Conservation (phyloP, 2,113 vertebrate genomes). For the Grammomys dolichurus region DNA sequence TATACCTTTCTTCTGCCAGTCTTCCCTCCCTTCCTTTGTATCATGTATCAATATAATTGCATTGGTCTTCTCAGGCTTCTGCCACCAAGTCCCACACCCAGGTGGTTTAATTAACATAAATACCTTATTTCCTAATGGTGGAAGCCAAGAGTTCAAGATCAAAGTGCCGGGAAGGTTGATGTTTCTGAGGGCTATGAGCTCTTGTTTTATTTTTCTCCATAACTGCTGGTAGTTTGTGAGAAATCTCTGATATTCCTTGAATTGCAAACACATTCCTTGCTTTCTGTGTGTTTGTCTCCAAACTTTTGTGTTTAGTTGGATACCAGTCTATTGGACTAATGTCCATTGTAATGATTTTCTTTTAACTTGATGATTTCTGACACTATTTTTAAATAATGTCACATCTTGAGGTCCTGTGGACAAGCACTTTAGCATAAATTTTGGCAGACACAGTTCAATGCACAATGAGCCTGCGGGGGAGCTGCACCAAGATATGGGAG, state of each 20-base stretch:
- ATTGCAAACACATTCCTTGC: not conserved
- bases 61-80: constrained; percentile 32
- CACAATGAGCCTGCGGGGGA: not conserved
- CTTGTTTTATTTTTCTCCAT: not conserved
- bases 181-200: not conserved
- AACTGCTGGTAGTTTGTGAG: not conserved
- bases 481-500: not conserved
- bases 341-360: not conserved
- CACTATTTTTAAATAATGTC: not conserved
- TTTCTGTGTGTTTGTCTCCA: not conserved
- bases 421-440: not conserved
- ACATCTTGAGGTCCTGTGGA: not conserved
- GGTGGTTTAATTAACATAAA: not conserved
- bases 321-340: not conserved
- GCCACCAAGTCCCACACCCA: not conserved
- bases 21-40: not conserved
- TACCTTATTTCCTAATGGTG: not conserved
- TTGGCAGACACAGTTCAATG: not conserved
- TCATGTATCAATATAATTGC: not conserved
- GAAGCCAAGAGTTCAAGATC: not conserved
- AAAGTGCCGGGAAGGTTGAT: not conserved
- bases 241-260: not conserved
- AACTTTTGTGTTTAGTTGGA: not conserved
- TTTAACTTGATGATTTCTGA: not conserved
- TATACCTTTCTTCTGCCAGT: not conserved